Base-by-base conservation (phyloP, 2,113 vertebrate species). In the Corapipo altera region DNA sequence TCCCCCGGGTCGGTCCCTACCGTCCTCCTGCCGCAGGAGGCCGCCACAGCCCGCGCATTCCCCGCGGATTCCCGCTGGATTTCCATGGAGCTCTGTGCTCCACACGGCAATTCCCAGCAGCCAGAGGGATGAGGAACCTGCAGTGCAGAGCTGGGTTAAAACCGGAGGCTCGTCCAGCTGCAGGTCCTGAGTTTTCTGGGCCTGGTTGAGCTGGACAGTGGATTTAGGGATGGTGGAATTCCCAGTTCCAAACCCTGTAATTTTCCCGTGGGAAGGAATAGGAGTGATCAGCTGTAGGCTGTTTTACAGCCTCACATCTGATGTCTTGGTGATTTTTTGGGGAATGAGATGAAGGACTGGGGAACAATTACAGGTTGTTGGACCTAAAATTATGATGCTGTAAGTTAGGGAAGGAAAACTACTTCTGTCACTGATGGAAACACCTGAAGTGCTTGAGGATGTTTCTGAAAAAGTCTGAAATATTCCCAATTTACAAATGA, bases 361-460 rank as follows among this genome's bases (percentile, higher is more conserved):
- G 48, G 23, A 49, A 7, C 33, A 4, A 16, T 30, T 58, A 44
- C 12, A 64, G 19, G 8, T 78, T 35, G 20, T 43, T 51, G 49
- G 41, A 18, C 27, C 13, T 44, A 78, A 89, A 87, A 10, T 5
- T 43, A 23, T 0, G 32, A 43, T 30, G 41, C 61, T 48, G 71
- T 14, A 28, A 87, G 35, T 4, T 12, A 2, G 4, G 11, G 8
- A 0, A 0, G 0, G 26, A 20, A 30, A 35, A 7, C 24, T 10
- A 3, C 3, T n/a, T 24, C 12, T 54, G 9, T 41, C 55, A 12
- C 18, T 18, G 33, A 21, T 30, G 9, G 37, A 33, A 83, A 20
- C 13, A 12, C 4, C 8, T 13, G 3, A 37, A 57, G 5, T 43
- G 11, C 37, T 16, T 49, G 28, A 33, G 37, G 33, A 12, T 30